Percentiles rank a stretch among this genome's conserved stretches.
Conservation (phyloP, 2,797 vertebrate species). For the Cyprinodon diabolis region DNA sequence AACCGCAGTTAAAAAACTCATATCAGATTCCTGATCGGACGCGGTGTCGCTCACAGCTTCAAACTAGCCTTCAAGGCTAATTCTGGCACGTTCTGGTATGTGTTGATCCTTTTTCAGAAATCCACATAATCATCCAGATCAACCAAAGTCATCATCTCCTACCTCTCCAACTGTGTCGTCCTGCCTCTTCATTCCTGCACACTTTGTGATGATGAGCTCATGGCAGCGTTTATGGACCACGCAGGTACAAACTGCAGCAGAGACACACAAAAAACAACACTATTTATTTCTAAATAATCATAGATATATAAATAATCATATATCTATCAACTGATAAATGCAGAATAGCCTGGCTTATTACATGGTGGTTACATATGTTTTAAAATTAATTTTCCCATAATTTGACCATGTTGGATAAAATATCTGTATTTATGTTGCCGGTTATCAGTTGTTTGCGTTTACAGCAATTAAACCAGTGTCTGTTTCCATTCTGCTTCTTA, state of each 20-base stretch:
- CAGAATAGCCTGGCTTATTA: neutral
- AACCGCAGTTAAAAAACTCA: too few relatives aligned
- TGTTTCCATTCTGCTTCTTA: too few relatives aligned
- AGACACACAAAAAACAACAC: conserved; percentile 76
- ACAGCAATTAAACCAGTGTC: too few relatives aligned
- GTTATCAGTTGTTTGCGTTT: too few relatives aligned
- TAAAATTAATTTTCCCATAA: neutral
- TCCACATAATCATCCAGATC: too few relatives aligned
- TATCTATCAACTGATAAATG: neutral
- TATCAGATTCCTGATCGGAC: too few relatives aligned
- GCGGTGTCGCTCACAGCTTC: too few relatives aligned
- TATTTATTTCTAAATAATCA: neutral
- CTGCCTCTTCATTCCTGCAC: conserved; percentile 96
- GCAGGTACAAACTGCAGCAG: conserved; percentile 95
- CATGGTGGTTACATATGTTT: neutral
- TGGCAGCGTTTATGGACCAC: conserved; percentile 99
- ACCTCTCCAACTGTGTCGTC: conserved; percentile 95
- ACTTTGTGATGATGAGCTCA: conserved; percentile 98
- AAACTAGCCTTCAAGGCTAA: too few relatives aligned
- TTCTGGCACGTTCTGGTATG: too few relatives aligned
- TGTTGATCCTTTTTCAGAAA: too few relatives aligned
- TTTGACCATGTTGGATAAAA: neutral
- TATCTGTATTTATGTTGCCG: neutral
- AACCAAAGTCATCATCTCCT: conserved; percentile 36
- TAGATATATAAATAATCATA: too few relatives aligned